phyloP scores from a whole-genome alignment of 2,888 invertebrate genomes.

The Syrista parreyssii region DNA sequence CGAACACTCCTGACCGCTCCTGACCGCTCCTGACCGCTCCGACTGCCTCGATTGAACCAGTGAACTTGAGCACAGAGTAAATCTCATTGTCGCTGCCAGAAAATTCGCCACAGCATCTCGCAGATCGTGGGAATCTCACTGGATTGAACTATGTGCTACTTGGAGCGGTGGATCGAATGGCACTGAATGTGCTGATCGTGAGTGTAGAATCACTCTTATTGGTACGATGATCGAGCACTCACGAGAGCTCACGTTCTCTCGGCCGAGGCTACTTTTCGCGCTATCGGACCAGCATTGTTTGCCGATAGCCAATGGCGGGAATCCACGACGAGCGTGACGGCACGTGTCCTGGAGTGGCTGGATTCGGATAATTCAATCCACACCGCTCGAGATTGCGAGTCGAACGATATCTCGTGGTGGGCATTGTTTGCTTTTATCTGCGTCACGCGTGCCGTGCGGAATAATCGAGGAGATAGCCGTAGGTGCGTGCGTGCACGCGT shows the following conservation, averaged over 20 bases:
- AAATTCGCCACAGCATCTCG: constrained; percentile 29
- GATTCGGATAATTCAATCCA: constrained; percentile 46
- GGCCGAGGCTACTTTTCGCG: not conserved
- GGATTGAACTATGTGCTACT: not conserved
- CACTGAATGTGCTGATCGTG: not conserved
- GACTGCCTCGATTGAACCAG: not conserved
- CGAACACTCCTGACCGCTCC: not conserved
- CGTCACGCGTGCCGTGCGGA: constrained; percentile 16
- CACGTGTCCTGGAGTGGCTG: constrained; percentile 45
- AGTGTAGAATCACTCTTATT: not conserved
- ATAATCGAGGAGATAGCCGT: not conserved
- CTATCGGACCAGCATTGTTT: constrained; percentile 40
- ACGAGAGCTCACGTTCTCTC: not conserved
- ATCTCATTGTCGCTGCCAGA: constrained; percentile 8
- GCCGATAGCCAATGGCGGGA: constrained; percentile 35
- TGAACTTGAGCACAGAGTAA: not conserved
- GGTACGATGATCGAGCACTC: not conserved
- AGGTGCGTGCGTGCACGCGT: not conserved
- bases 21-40: constrained; percentile 4
- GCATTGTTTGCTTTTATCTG: constrained; percentile 40
- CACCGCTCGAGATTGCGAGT: constrained; percentile 29
- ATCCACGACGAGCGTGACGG: constrained; percentile 36
- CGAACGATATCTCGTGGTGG: constrained; percentile 29
- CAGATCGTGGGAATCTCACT: constrained; percentile 30
- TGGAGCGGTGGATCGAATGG: not conserved